Base-by-base conservation (phyloP, 2,797 vertebrate species). In the Periparus ater region DNA sequence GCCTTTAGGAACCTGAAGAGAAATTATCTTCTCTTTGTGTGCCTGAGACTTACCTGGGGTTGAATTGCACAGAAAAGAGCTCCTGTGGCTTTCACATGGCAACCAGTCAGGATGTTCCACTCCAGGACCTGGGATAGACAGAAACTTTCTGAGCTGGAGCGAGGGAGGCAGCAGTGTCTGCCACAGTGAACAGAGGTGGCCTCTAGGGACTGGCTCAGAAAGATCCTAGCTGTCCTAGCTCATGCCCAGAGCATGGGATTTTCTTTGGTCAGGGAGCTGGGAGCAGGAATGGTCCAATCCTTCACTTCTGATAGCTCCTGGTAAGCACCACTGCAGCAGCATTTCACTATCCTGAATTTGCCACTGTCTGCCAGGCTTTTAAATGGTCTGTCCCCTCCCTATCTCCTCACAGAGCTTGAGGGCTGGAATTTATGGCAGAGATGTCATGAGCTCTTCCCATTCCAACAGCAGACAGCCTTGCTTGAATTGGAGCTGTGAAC, bases 401-500 rank as follows among this genome's bases (percentile, higher is more conserved):
- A 11, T 54, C 47, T 73, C 72, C 34, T 85, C 38, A 36, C 3
- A 66, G 71, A 54, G 27, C 74, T 5, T 6, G 20, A 79, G 53
- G 60, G 80, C 42, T 81, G 60, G 55, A 91, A 60, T 94, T 91
- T 76, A 65, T 78, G 60, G 18, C 77, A 76, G 57, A 85, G 32
- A 60, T 84, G 66, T 70, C 36, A 32, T n/a, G 60, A 95, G 55
- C 38, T 76, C 42, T 91, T 89, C 75, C 71, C 6, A 5, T 51
- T 68, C 58, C 7, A 7, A 57, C 50, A 78, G 85, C 73, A 91
- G 73, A 32, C 30, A 91, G 82, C 76, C 71, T 76, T 40, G 60
- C 81, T 54, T 53, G 70, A 63, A 13, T 47, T 88, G 6, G 17
- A 96, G 71, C 71, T 89, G 85, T 74, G 57, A 97, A 92, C 55